A percentile compares a stretch with the other conserved stretches of the same genome.
Evolutionary conservation across 2,888 invertebrate species (phyloP).

Genomic region (Eupithecia subumbrata): DNA sequence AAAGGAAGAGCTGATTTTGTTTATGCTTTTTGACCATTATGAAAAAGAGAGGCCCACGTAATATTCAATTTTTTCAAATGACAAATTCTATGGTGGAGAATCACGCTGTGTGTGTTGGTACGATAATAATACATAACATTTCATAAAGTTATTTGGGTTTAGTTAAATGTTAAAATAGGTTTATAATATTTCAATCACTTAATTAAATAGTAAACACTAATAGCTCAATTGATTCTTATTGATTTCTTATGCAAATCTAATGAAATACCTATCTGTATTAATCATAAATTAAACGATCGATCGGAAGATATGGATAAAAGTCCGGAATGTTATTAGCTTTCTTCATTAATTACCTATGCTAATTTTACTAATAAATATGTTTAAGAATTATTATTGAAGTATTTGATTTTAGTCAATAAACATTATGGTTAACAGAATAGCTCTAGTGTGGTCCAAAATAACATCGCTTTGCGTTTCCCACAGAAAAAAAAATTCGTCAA

Average conservation of each 20-base stretch:
- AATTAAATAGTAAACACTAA: constrained; percentile 38
- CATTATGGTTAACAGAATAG: not conserved
- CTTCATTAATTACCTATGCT: constrained; percentile 4
- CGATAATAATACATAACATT: not conserved
- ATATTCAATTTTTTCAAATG: too few species aligned
- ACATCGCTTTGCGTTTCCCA: not conserved
- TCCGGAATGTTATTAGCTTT: constrained; percentile 14
- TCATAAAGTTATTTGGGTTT: not conserved
- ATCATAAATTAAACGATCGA: constrained; percentile 29
- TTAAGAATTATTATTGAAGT: not conserved
- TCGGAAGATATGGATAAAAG: constrained; percentile 20
- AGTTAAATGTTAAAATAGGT: not conserved
- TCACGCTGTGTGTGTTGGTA: not conserved
- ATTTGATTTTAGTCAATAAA: not conserved
- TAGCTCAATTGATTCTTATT: constrained; percentile 42
- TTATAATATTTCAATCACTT: constrained; percentile 32
- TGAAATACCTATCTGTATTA: constrained; percentile 25
- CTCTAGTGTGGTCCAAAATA: not conserved
- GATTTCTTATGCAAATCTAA: constrained; percentile 38
- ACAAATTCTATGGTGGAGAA: not conserved
- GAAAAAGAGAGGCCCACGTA: too few species aligned
- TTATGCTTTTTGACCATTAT: too few species aligned
- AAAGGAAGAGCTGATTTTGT: too few species aligned
- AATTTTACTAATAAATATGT: constrained; percentile 18
- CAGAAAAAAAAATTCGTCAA: not conserved